phyloP scores from a whole-genome alignment of 2,888 invertebrate genomes.

The Drosophila mimetica region DNA sequence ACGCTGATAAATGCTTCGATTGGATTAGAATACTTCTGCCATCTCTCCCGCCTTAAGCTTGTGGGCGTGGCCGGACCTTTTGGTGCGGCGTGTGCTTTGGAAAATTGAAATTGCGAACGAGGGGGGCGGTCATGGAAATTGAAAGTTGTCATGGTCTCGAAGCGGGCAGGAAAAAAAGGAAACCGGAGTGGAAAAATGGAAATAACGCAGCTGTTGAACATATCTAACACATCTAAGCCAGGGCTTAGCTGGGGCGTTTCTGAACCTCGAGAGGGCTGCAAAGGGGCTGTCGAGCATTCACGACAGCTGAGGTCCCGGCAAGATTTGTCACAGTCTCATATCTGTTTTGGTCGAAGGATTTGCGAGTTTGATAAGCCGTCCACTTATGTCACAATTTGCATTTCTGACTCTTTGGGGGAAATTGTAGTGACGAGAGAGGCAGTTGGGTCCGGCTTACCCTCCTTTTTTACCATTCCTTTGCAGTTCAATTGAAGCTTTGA shows the following conservation, averaged over 20 bases:
- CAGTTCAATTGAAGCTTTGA: conserved; percentile 3
- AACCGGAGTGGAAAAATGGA: conserved; percentile 36
- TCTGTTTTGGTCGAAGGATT: conserved; percentile 51
- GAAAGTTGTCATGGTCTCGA: conserved; percentile 72
- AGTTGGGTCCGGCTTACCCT: not conserved
- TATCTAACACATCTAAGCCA: conserved; percentile 76
- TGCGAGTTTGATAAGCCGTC: conserved; percentile 54
- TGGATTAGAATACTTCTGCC: conserved; percentile 68
- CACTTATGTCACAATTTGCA: conserved; percentile 63
- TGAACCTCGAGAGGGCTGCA: conserved; percentile 8
- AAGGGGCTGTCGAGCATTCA: conserved; percentile 46
- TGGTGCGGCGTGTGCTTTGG: conserved; percentile 39
- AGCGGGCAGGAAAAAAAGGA: conserved; percentile 23
- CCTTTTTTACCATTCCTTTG: not conserved
- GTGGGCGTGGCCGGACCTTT: conserved; percentile 64
- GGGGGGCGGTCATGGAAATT: conserved; percentile 60
- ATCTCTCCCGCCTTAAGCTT: conserved; percentile 55
- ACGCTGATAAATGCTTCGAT: conserved; percentile 74
- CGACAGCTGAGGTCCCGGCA: conserved; percentile 66
- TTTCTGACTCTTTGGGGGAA: conserved; percentile 42
- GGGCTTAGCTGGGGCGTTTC: conserved; percentile 62
- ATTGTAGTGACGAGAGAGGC: not conserved
- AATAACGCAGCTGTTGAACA: conserved; percentile 79
- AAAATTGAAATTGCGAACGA: conserved; percentile 69
- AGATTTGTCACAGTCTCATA: conserved; percentile 71